Base-by-base conservation (phyloP, 2,113 vertebrate genomes). In the Elgaria multicarinata region DNA sequence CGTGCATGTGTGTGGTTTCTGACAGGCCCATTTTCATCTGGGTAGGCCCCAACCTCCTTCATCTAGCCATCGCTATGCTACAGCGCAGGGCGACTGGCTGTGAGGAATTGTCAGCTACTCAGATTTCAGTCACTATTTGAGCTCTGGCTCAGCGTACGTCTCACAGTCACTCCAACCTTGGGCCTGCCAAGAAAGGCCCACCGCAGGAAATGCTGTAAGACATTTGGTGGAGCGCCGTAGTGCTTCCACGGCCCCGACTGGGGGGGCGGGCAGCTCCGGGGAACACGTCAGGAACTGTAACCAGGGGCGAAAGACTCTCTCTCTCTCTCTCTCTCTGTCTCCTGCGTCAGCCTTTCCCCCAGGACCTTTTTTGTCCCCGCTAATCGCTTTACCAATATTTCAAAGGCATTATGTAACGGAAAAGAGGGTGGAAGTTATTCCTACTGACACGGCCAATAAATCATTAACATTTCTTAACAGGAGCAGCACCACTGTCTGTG, bases 391-490 rank as follows among this genome's bases (percentile, higher is more conserved):
- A 92, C 87, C 88, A 91, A 82, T 92, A 95, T 94, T 95, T 95
- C 94, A 95, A 93, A 96, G 92, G 87, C 94, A 94, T 94, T 95
- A 91, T 93, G 84, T 91, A 95, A 96, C 77, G 83, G 92, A 92
- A 83, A 95, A 87, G 91, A 71, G 90, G 93, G 89, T 95, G 94
- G 87, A 94, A 91, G 77, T 95, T 95, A 96, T 95, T 92, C 92
- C 93, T 92, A 95, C 95, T 75, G 77, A 95, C 93, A 95, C 78
- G 91, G 92, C 90, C 93, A 93, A 96, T 94, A 94, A 96, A 95
- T 97, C 94, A 95, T 96, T 96, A 95, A 92, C 94, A 88, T 94
- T 95, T 96, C 94, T 95, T 96, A 95, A 95, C 72, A 89, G 93
- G 94, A 94, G 92, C 89, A 90, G 90, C 92, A 90, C 92, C 91